A percentile compares a stretch with the other conserved stretches of the same genome.
phyloP scores from a whole-genome alignment of 2,113 vertebrate species.

The Hippocampus comes region DNA sequence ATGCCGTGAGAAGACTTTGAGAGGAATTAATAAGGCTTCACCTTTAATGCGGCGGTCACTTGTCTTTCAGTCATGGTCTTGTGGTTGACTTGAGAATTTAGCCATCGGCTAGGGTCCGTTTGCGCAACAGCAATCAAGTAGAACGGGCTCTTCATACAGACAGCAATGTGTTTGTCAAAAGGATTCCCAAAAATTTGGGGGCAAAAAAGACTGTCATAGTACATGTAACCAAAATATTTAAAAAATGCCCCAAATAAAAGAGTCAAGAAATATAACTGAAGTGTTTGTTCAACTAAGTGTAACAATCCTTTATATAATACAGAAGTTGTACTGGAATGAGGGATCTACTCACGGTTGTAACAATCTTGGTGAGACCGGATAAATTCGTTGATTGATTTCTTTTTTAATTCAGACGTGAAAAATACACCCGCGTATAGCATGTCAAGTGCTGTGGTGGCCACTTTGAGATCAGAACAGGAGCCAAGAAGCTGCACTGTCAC shows the following conservation, averaged over 20 bases:
- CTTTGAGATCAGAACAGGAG: slow-evolving; percentile 24
- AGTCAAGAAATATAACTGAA: too few relatives aligned
- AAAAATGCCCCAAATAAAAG: too few relatives aligned
- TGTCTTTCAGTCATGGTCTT: not conserved
- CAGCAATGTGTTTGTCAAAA: too few relatives aligned
- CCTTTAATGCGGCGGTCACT: not conserved
- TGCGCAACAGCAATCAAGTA: not conserved
- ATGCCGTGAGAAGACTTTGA: not conserved
- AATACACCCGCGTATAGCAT: not conserved
- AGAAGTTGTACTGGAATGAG: too few relatives aligned
- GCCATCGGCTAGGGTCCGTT: not conserved
- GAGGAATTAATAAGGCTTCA: not conserved
- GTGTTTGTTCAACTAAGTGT: not conserved
- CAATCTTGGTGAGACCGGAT: too few relatives aligned
- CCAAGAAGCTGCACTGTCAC: slow-evolving; percentile 22
- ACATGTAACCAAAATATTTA: too few relatives aligned
- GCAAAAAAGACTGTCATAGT: too few relatives aligned
- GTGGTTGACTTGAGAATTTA: not conserved
- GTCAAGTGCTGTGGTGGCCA: slow-evolving; percentile 33
- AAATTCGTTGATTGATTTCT: too few relatives aligned
- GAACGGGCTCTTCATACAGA: too few relatives aligned
- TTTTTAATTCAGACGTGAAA: too few relatives aligned
- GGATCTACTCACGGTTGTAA: too few relatives aligned
- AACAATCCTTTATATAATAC: not conserved
- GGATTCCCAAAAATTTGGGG: too few relatives aligned